phyloP scores from a whole-genome alignment of 64 coral and sea anemone genomes.

The Trachythela sp. region DNA sequence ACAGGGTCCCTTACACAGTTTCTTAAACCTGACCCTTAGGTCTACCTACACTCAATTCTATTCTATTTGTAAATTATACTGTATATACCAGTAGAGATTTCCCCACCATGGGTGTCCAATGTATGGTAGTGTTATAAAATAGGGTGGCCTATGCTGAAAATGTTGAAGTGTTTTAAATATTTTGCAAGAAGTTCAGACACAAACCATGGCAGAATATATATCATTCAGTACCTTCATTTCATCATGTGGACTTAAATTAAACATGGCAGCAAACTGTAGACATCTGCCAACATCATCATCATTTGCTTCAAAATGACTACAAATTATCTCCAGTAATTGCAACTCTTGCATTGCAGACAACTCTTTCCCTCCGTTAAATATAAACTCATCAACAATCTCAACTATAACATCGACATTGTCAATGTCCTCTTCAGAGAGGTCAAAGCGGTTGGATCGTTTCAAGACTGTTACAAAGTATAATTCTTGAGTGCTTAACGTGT shows the following conservation, averaged over 20 bases:
- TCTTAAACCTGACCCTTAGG: too few relatives aligned
- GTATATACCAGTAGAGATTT: too few relatives aligned
- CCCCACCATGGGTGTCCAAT: too few relatives aligned
- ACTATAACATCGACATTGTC: conserved; percentile 20
- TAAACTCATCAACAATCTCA: conserved; percentile 17
- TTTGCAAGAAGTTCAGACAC: too few relatives aligned
- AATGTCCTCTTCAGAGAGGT: neutral
- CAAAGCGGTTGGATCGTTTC: neutral
- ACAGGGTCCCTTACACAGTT: too few relatives aligned
- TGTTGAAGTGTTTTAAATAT: too few relatives aligned
- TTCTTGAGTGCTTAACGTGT: neutral
- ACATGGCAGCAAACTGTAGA: conserved; percentile 1
- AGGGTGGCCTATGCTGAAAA: too few relatives aligned
- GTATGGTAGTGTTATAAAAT: too few relatives aligned
- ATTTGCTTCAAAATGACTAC: conserved; percentile 7
- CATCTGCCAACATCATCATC: neutral
- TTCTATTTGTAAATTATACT: too few relatives aligned
- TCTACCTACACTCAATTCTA: too few relatives aligned
- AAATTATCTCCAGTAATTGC: neutral
- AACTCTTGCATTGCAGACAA: neutral
- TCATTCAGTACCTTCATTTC: conserved; percentile 10
- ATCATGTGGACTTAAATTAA: conserved; percentile 3
- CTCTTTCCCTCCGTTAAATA: conserved; percentile 10
- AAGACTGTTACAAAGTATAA: neutral
- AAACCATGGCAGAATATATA: neutral